Evolutionary conservation across 2,888 invertebrate species (phyloP).

Genomic region (Lucinisca nassula): DNA sequence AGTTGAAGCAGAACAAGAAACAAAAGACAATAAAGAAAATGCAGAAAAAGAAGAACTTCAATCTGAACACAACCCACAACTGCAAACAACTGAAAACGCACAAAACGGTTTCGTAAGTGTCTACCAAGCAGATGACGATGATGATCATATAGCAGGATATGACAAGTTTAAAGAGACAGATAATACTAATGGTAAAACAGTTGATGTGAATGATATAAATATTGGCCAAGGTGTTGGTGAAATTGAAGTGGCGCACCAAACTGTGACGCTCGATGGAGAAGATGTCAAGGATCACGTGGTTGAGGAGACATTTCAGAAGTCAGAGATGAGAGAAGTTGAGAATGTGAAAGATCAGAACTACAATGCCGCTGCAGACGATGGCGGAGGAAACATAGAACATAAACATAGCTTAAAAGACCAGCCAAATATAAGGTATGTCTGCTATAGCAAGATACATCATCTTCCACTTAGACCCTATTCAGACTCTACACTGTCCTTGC

Average conservation of each 20-base stretch:
- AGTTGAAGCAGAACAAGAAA: background rate
- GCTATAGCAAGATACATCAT: too few relatives aligned
- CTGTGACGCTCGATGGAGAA: constrained; percentile 32
- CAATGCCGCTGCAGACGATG: background rate
- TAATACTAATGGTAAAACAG: background rate
- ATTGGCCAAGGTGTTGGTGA: constrained; percentile 51
- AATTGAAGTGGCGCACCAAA: constrained; percentile 34
- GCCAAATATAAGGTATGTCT: background rate
- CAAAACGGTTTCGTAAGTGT: background rate
- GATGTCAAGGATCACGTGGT: background rate
- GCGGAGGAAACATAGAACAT: background rate
- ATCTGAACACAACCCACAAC: background rate
- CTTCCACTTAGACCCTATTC: too few relatives aligned
- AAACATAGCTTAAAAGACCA: background rate
- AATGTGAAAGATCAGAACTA: background rate
- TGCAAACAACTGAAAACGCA: background rate
- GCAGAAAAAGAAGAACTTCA: background rate
- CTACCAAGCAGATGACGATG: background rate
- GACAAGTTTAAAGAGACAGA: background rate
- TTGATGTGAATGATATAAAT: constrained; percentile 26
- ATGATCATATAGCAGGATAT: background rate
- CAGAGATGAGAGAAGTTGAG: background rate
- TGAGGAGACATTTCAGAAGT: background rate
- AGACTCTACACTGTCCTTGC: too few relatives aligned
- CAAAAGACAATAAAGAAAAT: background rate